Percentiles rank a stretch among this genome's conserved stretches.
Evolutionary conservation across 2,888 invertebrate species (phyloP).

Genomic region (Tinea pellionella): DNA sequence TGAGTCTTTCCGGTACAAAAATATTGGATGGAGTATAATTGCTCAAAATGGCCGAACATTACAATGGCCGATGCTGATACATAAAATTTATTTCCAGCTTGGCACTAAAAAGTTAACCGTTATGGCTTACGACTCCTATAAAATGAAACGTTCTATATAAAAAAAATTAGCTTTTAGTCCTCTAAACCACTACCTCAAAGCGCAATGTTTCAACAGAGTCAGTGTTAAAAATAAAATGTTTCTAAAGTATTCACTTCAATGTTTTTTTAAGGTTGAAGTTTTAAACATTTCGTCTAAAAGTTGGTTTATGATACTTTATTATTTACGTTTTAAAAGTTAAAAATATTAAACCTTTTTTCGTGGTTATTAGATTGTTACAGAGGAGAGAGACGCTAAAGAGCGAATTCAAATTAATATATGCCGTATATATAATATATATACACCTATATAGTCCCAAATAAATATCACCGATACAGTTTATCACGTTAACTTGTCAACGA

Average conservation of each 20-base stretch:
- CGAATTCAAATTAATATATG: no score
- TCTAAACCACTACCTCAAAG: slow-evolving; percentile 16
- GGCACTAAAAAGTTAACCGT: slow-evolving; percentile 19
- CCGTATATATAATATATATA: not conserved
- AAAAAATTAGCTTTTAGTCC: slow-evolving; percentile 18
- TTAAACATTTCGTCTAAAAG: not conserved
- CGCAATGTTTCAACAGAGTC: not conserved
- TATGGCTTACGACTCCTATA: slow-evolving; percentile 18
- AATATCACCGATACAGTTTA: not conserved
- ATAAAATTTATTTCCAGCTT: slow-evolving; percentile 18
- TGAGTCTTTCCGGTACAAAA: not conserved
- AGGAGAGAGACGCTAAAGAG: no score
- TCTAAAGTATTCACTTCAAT: not conserved
- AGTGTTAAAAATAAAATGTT: slow-evolving; percentile 1
- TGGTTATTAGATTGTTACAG: no score
- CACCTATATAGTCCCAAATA: not conserved
- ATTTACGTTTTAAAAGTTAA: not conserved
- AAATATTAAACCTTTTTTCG: not conserved
- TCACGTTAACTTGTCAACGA: not conserved
- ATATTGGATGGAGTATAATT: not conserved
- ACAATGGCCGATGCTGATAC: slow-evolving; percentile 15
- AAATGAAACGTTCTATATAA: slow-evolving; percentile 18
- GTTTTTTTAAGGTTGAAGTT: not conserved
- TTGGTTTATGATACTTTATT: not conserved
- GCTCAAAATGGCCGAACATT: slow-evolving; percentile 3